Conservation (phyloP, 1,140 invertebrate genomes). For the Hyles vespertilio region DNA sequence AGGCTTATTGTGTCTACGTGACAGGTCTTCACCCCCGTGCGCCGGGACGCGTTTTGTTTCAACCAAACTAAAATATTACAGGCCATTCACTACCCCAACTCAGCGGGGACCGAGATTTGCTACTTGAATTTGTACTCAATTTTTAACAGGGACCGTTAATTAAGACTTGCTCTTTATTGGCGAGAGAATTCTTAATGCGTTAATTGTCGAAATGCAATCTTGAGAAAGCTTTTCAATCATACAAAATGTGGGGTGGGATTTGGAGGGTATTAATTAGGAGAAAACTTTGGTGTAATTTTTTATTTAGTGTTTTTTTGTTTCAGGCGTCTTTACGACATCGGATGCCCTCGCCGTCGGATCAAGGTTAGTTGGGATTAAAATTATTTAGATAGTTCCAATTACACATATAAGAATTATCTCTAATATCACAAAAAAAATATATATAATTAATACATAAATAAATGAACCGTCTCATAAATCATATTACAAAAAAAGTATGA, state of each 20-base stretch:
- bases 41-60: conserved; percentile 60
- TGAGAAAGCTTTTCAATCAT: conserved; percentile 64
- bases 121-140: conserved; percentile 76
- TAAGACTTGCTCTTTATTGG: conserved; percentile 72
- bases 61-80: conserved; percentile 75
- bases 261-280: conserved; percentile 5
- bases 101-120: conserved; percentile 48
- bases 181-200: conserved; percentile 68
- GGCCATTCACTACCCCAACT: conserved; percentile 66
- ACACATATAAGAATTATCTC: no score
- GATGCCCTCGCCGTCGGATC: conserved; percentile 60
- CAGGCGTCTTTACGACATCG: conserved; percentile 68
- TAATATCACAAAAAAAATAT: no score
- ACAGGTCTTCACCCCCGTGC: conserved; percentile 52
- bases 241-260: conserved; percentile 32
- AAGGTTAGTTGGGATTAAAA: conserved; percentile 54
- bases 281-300: conserved; percentile 7
- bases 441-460: no score
- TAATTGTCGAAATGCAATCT: conserved; percentile 75
- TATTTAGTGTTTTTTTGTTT: conserved; percentile 45
- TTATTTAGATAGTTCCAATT: background rate
- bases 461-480: no score
- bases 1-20: conserved; percentile 76
- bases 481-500: no score
- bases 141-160: conserved; percentile 74